Percentiles rank a stretch among this genome's conserved stretches.
Conservation (phyloP, 2,888 invertebrate genomes). For the Dastarcus helophoroides region DNA sequence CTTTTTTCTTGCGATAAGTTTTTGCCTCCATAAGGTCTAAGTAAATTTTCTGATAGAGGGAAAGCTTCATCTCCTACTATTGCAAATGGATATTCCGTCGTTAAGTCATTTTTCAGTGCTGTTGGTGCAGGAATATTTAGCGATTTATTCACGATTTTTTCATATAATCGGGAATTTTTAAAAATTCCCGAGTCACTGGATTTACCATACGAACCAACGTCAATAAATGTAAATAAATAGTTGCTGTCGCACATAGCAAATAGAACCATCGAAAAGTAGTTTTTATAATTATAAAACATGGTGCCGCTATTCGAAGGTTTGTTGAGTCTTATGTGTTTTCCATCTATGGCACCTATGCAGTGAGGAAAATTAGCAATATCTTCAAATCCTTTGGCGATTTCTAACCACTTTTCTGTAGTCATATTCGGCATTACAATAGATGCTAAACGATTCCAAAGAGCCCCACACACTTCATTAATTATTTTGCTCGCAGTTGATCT, state of each 20-base stretch:
- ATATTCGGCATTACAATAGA: conserved; percentile 1
- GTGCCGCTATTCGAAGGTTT: conserved; percentile 20
- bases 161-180: conserved; percentile 18
- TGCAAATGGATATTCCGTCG: conserved; percentile 16
- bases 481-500: conserved; percentile 4
- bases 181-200: conserved; percentile 20
- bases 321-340: conserved; percentile 21
- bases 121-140: conserved; percentile 19
- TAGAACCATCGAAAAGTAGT: conserved; percentile 22
- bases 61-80: conserved; percentile 24
- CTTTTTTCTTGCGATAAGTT: conserved; percentile 16
- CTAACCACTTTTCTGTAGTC: conserved; percentile 15
- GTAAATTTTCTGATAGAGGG: conserved; percentile 16
- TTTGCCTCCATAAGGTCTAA: conserved; percentile 21
- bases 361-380: conserved; percentile 23
- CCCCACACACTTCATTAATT: conserved; percentile 4
- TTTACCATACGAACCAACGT: conserved; percentile 21
- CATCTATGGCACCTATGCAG: conserved; percentile 18
- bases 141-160: conserved; percentile 17
- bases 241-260: conserved; percentile 22
- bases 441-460: conserved; percentile 4
- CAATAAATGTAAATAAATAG: conserved; percentile 20
- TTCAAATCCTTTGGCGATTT: conserved; percentile 19
- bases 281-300: conserved; percentile 21
- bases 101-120: conserved; percentile 12